Evolutionary conservation across 2,888 invertebrate species (phyloP).

Genomic region (Troides aeacus): DNA sequence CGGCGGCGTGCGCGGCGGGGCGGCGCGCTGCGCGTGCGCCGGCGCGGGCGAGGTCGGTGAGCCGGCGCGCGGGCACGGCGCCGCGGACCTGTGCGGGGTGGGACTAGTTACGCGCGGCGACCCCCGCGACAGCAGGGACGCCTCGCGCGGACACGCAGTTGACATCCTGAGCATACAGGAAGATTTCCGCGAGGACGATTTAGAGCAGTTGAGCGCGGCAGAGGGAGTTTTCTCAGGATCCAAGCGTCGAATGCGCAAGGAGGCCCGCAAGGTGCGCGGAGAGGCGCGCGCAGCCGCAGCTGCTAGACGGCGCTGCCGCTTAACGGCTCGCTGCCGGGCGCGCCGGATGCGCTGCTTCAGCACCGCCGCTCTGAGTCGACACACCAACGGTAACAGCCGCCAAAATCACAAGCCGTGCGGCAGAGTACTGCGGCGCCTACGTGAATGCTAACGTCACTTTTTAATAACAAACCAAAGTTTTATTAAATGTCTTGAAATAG

Average conservation of each 20-base stretch:
- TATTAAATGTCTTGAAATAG: too few species aligned
- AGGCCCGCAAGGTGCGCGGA: background rate
- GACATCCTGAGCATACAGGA: background rate
- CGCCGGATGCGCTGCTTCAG: conserved; percentile 5
- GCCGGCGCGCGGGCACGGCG: background rate
- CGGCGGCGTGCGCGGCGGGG: background rate
- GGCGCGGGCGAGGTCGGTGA: background rate
- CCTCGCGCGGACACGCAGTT: background rate
- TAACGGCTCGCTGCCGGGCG: conserved; percentile 12
- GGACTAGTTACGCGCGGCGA: background rate
- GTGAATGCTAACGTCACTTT: too few species aligned
- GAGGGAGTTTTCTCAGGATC: too few species aligned
- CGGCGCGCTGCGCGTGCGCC: background rate
- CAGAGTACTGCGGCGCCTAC: background rate
- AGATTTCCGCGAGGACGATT: too few species aligned
- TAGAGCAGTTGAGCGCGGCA: too few species aligned
- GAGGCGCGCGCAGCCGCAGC: conserved; percentile 1
- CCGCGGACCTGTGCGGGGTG: background rate
- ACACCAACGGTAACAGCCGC: background rate
- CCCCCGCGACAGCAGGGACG: background rate
- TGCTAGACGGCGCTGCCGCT: conserved; percentile 6
- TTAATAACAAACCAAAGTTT: too few species aligned
- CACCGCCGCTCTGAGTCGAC: background rate
- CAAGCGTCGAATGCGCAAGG: background rate
- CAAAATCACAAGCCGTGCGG: too few species aligned